These are phyloP conservation scores for Prorops nasuta DNA, from an alignment of 1,140 invertebrate genomes.

Conservation along the genomic window DNA sequence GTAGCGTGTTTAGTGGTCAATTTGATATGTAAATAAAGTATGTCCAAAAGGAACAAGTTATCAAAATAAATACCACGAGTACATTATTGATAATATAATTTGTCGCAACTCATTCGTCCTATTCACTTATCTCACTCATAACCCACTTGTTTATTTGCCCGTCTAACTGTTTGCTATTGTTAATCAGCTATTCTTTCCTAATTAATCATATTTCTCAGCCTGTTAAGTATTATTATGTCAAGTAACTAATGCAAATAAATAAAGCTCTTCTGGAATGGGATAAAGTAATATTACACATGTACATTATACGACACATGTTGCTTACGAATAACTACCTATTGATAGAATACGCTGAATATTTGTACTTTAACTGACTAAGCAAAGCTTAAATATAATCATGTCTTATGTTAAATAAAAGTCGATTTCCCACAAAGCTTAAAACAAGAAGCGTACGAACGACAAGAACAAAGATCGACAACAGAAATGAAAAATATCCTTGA, in stretches of 20 bases:
- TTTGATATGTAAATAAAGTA: conserved; percentile 56
- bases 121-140: not conserved
- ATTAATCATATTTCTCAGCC: conserved; percentile 18
- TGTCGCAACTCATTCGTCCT: not conserved
- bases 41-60: conserved; percentile 42
- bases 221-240: conserved; percentile 41
- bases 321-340: conserved; percentile 41
- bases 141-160: conserved; percentile 1
- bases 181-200: not conserved
- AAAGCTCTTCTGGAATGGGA: conserved; percentile 46
- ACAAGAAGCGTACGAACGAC: not conserved
- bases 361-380: conserved; percentile 59
- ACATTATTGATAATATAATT: not conserved
- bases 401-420: conserved; percentile 9
- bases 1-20: conserved; percentile 39
- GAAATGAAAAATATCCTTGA: conserved; percentile 10
- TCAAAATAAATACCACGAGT: conserved; percentile 24
- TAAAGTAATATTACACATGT: conserved; percentile 35
- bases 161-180: too few species aligned
- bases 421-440: not conserved
- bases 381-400: conserved; percentile 43
- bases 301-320: conserved; percentile 34
- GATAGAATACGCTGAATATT: conserved; percentile 56
- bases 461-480: not conserved
- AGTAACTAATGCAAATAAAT: conserved; percentile 36